These are phyloP conservation scores for Argya squamiceps DNA, from an alignment of 2,797 vertebrate genomes.

Conservation along the genomic window DNA sequence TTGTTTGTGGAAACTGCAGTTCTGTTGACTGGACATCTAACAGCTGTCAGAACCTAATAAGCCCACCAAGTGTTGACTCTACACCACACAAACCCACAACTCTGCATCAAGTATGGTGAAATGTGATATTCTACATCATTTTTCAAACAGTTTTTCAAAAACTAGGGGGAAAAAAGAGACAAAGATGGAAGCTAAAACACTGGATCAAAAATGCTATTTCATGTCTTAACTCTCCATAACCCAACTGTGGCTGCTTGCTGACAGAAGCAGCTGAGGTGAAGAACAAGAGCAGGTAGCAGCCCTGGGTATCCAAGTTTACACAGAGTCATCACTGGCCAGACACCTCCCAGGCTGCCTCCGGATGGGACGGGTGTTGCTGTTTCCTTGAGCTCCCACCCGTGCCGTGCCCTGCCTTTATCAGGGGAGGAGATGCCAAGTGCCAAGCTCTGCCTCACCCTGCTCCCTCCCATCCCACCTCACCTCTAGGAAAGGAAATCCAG, in stretches of 20 bases:
- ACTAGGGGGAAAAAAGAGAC: fast-evolving
- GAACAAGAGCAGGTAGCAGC: background rate
- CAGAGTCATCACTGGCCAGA: background rate
- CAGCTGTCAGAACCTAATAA: background rate
- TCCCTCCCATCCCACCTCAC: background rate
- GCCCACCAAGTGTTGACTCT: background rate
- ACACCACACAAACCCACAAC: background rate
- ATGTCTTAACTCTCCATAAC: background rate
- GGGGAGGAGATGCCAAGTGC: background rate
- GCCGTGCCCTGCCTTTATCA: background rate
- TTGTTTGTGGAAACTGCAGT: background rate
- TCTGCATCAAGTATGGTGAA: background rate
- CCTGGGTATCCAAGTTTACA: background rate
- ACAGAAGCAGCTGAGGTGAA: background rate
- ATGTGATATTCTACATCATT: background rate
- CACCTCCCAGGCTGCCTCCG: fast-evolving
- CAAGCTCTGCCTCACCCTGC: background rate
- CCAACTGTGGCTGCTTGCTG: background rate
- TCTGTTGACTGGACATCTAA: background rate
- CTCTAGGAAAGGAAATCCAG: background rate
- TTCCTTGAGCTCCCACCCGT: background rate
- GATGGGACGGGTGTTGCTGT: background rate
- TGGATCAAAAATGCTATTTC: background rate
- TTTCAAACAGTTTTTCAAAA: background rate
- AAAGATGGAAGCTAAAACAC: background rate